Conservation (phyloP, 2,888 invertebrate genomes). For the Pseudeuparius sepicola region DNA sequence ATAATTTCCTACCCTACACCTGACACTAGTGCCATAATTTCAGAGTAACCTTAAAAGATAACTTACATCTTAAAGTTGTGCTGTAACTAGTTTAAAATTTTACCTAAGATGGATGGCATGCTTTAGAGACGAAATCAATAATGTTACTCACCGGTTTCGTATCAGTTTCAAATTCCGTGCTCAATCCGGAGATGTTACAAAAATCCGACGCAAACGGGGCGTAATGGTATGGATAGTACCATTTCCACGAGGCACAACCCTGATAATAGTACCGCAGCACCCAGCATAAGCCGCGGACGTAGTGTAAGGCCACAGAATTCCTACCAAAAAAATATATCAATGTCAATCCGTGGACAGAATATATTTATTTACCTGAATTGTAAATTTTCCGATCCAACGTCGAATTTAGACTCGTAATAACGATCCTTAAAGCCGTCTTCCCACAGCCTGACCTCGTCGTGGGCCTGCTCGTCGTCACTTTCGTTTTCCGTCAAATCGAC, state of each 20-base stretch:
- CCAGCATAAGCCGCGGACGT: conserved; percentile 96
- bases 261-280: conserved; percentile 98
- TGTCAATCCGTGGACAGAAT: neutral
- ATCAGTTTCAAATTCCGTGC: conserved; percentile 77
- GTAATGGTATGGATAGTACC: conserved; percentile 99
- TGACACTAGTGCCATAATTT: no score
- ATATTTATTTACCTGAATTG: conserved; percentile 71
- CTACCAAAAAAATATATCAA: conserved; percentile 33
- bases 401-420: conserved; percentile 93
- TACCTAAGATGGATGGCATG: no score
- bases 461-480: conserved; percentile 63
- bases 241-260: conserved; percentile 99
- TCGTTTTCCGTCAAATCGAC: conserved; percentile 27
- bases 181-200: conserved; percentile 75
- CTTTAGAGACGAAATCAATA: no score
- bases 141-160: conserved; percentile 66
- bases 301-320: conserved; percentile 84
- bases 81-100: no score
- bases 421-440: conserved; percentile 97
- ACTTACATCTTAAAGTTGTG: no score
- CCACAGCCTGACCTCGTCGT: conserved; percentile 87
- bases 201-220: conserved; percentile 99
- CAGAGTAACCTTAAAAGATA: conserved; percentile 4
- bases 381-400: conserved; percentile 61
- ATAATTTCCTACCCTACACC: no score